Percentiles rank a stretch among this genome's conserved stretches.
phyloP scores from a whole-genome alignment of 2,888 invertebrate species.

The Cheilosia vernalis region DNA sequence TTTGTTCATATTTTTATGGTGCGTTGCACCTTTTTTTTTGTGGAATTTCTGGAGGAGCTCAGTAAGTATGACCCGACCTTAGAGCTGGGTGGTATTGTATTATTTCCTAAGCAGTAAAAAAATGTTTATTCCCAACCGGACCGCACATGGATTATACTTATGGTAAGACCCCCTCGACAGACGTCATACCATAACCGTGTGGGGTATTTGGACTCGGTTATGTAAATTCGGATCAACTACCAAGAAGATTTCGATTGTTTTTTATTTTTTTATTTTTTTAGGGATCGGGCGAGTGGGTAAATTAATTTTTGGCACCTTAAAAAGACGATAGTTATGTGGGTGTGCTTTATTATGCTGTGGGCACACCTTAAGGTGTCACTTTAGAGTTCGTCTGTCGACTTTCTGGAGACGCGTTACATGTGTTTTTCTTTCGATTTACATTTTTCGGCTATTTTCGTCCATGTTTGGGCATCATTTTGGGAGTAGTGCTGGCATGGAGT shows the following conservation, averaged over 20 bases:
- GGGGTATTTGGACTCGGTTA: neutral
- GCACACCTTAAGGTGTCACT: slow-evolving; percentile 53
- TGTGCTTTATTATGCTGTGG: slow-evolving; percentile 27
- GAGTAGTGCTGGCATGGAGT: neutral
- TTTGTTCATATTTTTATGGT: slow-evolving; percentile 14
- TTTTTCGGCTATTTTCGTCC: neutral
- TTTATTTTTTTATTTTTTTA: too few species aligned
- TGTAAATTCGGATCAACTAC: slow-evolving; percentile 25
- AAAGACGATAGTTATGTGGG: slow-evolving; percentile 25
- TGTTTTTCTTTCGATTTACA: slow-evolving; percentile 24
- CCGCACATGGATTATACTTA: neutral
- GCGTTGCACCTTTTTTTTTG: slow-evolving; percentile 2
- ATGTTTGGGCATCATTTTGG: slow-evolving; percentile 20
- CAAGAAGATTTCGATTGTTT: slow-evolving; percentile 1
- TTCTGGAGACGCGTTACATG: slow-evolving; percentile 29
- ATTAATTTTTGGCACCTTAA: slow-evolving; percentile 49
- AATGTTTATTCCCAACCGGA: neutral
- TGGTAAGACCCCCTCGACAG: too few species aligned
- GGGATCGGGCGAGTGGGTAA: neutral
- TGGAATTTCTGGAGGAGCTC: slow-evolving; percentile 1
- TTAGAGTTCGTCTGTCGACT: slow-evolving; percentile 16
- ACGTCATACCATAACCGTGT: neutral
- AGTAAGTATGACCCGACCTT: slow-evolving; percentile 7
- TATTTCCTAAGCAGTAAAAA: neutral
- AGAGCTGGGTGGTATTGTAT: slow-evolving; percentile 42